phyloP scores from a whole-genome alignment of 2,888 invertebrate species.

The Anaspis maculata region DNA sequence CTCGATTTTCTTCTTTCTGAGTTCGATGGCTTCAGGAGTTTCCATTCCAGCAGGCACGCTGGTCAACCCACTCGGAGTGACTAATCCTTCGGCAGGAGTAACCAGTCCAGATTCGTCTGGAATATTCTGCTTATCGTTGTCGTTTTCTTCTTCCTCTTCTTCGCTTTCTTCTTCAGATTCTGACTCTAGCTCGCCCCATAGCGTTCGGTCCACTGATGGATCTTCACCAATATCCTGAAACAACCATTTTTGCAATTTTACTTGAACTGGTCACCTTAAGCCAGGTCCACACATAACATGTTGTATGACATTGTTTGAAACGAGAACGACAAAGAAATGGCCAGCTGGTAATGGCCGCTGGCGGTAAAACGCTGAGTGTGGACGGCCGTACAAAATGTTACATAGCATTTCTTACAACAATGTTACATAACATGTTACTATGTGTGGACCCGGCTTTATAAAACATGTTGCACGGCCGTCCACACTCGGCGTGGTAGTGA shows the following conservation, averaged over 20 bases:
- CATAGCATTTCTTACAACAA: too few species aligned
- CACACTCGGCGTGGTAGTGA: too few species aligned
- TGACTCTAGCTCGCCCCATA: conserved; percentile 96
- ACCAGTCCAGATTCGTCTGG: conserved; percentile 75
- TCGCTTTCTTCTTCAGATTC: conserved; percentile 72
- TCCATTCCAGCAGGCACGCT: conserved; percentile 92
- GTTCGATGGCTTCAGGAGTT: conserved; percentile 97
- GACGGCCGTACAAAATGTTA: too few species aligned
- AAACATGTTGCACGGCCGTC: too few species aligned
- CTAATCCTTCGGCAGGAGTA: conserved; percentile 87
- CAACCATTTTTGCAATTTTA: too few species aligned
- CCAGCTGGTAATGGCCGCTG: too few species aligned
- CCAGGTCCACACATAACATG: too few species aligned
- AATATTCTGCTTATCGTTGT: conserved; percentile 50
- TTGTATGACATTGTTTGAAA: too few species aligned
- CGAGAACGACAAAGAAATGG: too few species aligned
- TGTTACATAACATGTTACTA: too few species aligned
- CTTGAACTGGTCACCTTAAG: conserved; percentile 1
- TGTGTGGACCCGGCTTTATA: too few species aligned
- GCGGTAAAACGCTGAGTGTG: too few species aligned
- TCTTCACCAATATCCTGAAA: conserved; percentile 59
- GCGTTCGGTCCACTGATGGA: conserved; percentile 83
- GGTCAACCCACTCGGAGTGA: conserved; percentile 90
- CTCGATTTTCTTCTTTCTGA: conserved; percentile 94
- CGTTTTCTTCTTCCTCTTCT: conserved; percentile 62